A percentile compares a stretch with the other conserved stretches of the same genome.
Conservation (phyloP, 2,888 invertebrate genomes). For the Patella pellucida region DNA sequence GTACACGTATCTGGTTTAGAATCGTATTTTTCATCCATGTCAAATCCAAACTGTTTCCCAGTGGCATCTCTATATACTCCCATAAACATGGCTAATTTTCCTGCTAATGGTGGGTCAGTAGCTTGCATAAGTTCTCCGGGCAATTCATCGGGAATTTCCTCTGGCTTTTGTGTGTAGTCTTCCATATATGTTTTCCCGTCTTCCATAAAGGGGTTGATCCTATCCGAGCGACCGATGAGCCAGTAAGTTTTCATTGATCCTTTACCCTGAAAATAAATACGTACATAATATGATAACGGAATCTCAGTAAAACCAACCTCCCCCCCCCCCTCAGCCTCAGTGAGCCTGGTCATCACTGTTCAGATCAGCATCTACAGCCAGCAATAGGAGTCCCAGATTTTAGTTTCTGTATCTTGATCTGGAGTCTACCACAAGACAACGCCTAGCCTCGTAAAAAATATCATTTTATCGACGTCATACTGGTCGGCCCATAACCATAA, state of each 20-base stretch:
- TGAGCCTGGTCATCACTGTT: too few species aligned
- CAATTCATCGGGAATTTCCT: constrained; percentile 17
- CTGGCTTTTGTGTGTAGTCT: too few species aligned
- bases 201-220: constrained; percentile 10
- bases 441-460: too few species aligned
- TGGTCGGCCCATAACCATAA: too few species aligned
- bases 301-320: not conserved
- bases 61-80: constrained; percentile 5
- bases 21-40: not conserved
- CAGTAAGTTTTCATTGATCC: constrained; percentile 35
- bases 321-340: too few species aligned
- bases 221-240: constrained; percentile 15
- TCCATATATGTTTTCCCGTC: not conserved
- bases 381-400: too few species aligned
- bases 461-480: too few species aligned
- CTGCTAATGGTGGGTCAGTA: constrained; percentile 25
- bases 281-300: not conserved
- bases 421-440: not conserved
- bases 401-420: not conserved
- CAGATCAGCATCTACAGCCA: too few species aligned
- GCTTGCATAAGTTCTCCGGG: constrained; percentile 32
- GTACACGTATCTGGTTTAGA: too few species aligned
- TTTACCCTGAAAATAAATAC: constrained; percentile 25
- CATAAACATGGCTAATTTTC: constrained; percentile 14
- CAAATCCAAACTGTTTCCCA: constrained; percentile 13